Percentiles rank a stretch among this genome's conserved stretches.
Evolutionary conservation across 2,113 vertebrate species (phyloP).

Genomic region (Machaerirhynchus nigripectus): DNA sequence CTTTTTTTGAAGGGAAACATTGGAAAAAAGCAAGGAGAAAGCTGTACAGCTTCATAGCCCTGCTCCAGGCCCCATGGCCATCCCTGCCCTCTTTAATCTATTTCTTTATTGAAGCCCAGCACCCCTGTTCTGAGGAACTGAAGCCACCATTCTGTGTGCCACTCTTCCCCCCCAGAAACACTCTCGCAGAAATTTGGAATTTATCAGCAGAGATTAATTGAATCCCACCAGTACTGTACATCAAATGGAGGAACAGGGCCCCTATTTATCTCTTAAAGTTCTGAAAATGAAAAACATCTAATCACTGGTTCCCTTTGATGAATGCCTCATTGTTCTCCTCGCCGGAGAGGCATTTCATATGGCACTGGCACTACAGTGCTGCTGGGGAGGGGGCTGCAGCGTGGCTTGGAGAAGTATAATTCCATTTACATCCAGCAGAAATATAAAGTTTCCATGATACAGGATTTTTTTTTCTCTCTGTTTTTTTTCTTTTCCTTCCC

Average conservation of each 20-base stretch:
- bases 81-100: background rate
- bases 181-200: conserved; percentile 22
- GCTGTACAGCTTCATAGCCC: background rate
- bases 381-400: background rate
- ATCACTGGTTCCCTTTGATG: conserved; percentile 63
- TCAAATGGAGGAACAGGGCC: conserved; percentile 65
- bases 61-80: background rate
- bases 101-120: background rate
- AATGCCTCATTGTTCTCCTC: conserved; percentile 65
- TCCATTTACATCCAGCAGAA: conserved; percentile 31
- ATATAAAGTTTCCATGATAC: conserved; percentile 8
- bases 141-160: background rate
- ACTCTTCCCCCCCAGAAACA: background rate
- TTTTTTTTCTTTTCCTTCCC: background rate
- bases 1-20: background rate
- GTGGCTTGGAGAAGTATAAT: conserved; percentile 3
- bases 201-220: conserved; percentile 67
- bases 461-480: background rate
- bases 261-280: conserved; percentile 67
- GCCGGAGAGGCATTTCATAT: conserved; percentile 59
- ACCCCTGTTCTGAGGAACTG: background rate
- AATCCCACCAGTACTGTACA: conserved; percentile 60
- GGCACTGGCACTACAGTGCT: conserved; percentile 40
- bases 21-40: background rate
- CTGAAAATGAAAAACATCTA: conserved; percentile 71